Evolutionary conservation across 2,797 vertebrate genomes (phyloP), one percentile per base, ranked within the genome.

Genomic region (Pangasius sanitwongsei): DNA sequence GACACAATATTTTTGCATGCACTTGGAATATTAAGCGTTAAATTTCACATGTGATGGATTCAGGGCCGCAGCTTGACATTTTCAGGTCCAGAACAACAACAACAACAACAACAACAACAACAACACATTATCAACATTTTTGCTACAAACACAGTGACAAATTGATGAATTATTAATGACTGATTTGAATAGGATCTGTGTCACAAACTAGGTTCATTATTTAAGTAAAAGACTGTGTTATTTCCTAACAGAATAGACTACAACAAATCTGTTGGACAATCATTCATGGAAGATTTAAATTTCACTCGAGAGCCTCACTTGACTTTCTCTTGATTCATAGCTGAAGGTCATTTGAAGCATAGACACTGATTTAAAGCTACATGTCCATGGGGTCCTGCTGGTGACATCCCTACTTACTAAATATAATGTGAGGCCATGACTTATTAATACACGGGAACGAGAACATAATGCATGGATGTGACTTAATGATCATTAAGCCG

Each of bases 191-290:
- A 41, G 20, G 69, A 41, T 41, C 34, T 18, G 48, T 0, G 31
- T 67, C 16, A 31, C 15, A 8, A 70, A 37, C 31, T 34, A 31
- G n/a, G n/a, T 50, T 57, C 3, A 81, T 57, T 59, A 37, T 81
- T 59, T 57, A 59, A 59, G 53, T 82, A 37, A 34, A 81, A 34
- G 78, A 16, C 55, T 18, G 74, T n/a, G n/a, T 55, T 31, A 82
- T 61, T 82, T 83, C 81, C 81, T 83, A 37, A 37, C 80, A 78
- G 25, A 50, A 77, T 16, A 13, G 37, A 48, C 31, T 80, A 57
- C 11, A n/a, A 78, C 12, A 2, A 7, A 57, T 80, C 34, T 57
- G n/a, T 34, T 55, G 53, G 9, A 55, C 20, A 81, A 57, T 31
- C 75, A 18, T 78, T 78, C 28, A 50, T 23, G 6, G 23, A 77